phyloP scores from a whole-genome alignment of 2,888 invertebrate species.

The Diaprepes abbreviatus region DNA sequence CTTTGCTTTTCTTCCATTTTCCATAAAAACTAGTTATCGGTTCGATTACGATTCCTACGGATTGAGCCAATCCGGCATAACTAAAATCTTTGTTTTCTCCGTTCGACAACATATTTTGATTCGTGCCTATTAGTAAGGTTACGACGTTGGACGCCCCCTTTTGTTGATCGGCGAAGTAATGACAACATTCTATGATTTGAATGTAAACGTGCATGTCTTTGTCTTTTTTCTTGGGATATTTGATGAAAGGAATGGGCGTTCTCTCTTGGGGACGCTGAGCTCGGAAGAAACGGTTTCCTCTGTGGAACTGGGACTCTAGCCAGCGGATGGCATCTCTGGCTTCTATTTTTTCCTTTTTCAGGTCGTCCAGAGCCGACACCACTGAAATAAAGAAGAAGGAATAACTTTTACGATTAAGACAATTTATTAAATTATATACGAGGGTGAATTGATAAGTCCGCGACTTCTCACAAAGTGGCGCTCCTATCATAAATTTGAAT shows the following conservation, averaged over 20 bases:
- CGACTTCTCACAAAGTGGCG: no score
- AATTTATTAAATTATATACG: no score
- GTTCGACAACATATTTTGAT: slow-evolving; percentile 61
- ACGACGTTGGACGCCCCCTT: slow-evolving; percentile 76
- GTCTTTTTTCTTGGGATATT: slow-evolving; percentile 84
- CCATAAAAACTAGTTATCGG: slow-evolving; percentile 86
- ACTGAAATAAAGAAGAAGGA: slow-evolving; percentile 78
- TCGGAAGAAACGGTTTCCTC: slow-evolving; percentile 88
- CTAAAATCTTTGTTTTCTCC: slow-evolving; percentile 77
- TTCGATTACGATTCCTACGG: slow-evolving; percentile 86
- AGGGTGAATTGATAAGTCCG: no score
- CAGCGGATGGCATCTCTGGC: slow-evolving; percentile 95
- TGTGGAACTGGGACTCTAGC: slow-evolving; percentile 89
- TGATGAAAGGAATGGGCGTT: slow-evolving; percentile 78
- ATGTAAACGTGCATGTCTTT: slow-evolving; percentile 81
- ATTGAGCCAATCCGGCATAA: slow-evolving; percentile 82
- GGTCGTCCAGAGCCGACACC: slow-evolving; percentile 87
- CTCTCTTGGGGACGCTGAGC: slow-evolving; percentile 90
- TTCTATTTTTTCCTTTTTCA: slow-evolving; percentile 86
- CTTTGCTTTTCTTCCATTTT: slow-evolving; percentile 86
- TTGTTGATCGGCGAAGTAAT: slow-evolving; percentile 78
- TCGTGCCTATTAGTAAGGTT: slow-evolving; percentile 80
- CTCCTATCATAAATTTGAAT: no score
- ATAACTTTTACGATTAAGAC: no score
- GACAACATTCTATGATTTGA: slow-evolving; percentile 87